phyloP scores from a whole-genome alignment of 2,888 invertebrate genomes.

The Lagria hirta region DNA sequence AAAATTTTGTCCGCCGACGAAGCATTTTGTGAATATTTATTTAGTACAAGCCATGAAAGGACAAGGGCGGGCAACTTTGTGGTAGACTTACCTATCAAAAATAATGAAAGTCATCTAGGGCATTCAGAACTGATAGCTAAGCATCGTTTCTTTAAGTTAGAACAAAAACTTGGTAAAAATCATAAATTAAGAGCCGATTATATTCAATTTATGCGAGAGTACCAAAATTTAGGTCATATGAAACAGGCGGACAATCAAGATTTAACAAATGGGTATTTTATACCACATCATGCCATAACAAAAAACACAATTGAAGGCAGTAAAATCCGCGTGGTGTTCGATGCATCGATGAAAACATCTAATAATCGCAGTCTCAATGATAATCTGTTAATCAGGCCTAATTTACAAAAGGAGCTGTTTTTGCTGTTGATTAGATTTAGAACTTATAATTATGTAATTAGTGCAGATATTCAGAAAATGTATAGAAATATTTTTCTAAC shows the following conservation, averaged over 20 bases:
- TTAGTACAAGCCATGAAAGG: slow-evolving; percentile 1
- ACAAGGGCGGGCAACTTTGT: background rate
- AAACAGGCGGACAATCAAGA: background rate
- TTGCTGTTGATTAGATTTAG: slow-evolving; percentile 2
- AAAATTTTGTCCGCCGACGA: slow-evolving; percentile 1
- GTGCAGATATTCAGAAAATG: slow-evolving; percentile 10
- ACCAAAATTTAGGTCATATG: no score
- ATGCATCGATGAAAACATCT: background rate
- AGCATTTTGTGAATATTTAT: no score
- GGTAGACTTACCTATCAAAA: background rate
- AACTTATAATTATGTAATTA: slow-evolving; percentile 1
- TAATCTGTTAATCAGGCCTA: slow-evolving; percentile 2
- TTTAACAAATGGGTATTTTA: background rate
- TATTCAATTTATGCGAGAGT: no score
- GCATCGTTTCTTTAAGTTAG: no score
- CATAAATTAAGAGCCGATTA: no score
- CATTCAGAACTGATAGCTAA: no score
- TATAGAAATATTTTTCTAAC: slow-evolving; percentile 7
- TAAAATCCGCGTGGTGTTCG: slow-evolving; percentile 6
- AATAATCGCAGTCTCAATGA: slow-evolving; percentile 1
- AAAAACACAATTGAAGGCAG: background rate
- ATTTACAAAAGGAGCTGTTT: slow-evolving; percentile 5
- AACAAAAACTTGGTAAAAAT: no score
- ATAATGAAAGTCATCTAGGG: no score
- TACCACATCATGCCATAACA: slow-evolving; percentile 8